Evolutionary conservation across 2,888 invertebrate genomes (phyloP), one percentile per base, ranked within the genome.

Genomic region (Tetranychus piercei): DNA sequence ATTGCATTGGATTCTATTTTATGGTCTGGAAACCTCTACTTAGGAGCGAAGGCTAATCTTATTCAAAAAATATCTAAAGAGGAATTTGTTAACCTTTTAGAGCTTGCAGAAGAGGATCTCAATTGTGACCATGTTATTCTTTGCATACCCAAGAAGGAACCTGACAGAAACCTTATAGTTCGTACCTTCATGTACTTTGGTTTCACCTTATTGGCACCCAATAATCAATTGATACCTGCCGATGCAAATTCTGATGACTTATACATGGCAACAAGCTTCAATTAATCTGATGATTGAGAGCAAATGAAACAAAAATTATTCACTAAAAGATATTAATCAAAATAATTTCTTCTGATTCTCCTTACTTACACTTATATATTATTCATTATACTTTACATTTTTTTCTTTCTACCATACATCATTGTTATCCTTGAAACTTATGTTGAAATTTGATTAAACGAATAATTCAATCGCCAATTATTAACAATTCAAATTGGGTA

Each of bases 101-200:
- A 67, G n/a, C 23, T 22, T 23, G 67, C 67, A 0, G 67, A 67
- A 67, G 67, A 67, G n/a, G 67, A 67, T 22, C 67, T 67, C n/a
- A 67, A 67, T 22, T 67, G 67, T 67, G 20, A 67, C 20, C 20
- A 67, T 67, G 67, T 67, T 9, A 23, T 67, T 22, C 20, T 67
- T 23, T 67, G 67, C n/a, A 22, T 67, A 9, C 22, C 20, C 23
- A 67, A 67, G 67, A 67, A 67, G 9, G 20, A 23, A 22, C 22
- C 23, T 67, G 67, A 67, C 22, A 11, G 23, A 67, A 67, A 67
- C 67, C 9, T 22, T 3, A 22, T 67, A 23, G 23, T 67, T 22
- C 20, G 67, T 22, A 67, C 23, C 8, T 67, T 67, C n/a, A 67
- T 67, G 67, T 67, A 67, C 23, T 67, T 67, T 67, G 67, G 67